phyloP scores from a whole-genome alignment of 1,140 invertebrate genomes.

The Harlomillsia oculata region DNA sequence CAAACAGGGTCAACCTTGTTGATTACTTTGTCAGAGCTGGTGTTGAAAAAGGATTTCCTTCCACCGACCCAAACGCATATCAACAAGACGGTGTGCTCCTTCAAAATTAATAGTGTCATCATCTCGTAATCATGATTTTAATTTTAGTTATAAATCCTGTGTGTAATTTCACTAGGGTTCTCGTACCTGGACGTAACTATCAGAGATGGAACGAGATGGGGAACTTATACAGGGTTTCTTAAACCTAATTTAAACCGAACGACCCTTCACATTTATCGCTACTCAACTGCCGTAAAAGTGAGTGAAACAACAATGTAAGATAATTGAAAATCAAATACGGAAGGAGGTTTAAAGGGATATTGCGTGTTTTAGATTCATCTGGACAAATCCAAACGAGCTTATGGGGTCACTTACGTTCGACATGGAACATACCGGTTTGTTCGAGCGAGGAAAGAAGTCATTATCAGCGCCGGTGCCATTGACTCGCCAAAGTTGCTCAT shows the following conservation, averaged over 20 bases:
- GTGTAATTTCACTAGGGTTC: conserved; percentile 42
- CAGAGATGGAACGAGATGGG: conserved; percentile 57
- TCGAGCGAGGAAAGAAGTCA: conserved; percentile 36
- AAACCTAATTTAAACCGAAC: conserved; percentile 51
- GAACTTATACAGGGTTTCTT: conserved; percentile 61
- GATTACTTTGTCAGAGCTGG: conserved; percentile 81
- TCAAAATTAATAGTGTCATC: no score
- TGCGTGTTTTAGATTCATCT: neutral
- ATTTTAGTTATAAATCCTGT: neutral
- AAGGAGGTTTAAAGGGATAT: neutral
- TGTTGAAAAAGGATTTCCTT: conserved; percentile 69
- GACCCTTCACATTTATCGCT: conserved; percentile 57
- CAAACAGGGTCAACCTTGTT: conserved; percentile 57
- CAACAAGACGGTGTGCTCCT: conserved; percentile 60
- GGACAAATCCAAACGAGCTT: conserved; percentile 12
- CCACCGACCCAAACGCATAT: conserved; percentile 82
- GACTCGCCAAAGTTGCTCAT: conserved; percentile 37
- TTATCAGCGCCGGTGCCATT: conserved; percentile 38
- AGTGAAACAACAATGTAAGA: neutral
- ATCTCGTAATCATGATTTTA: neutral
- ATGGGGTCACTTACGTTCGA: conserved; percentile 18
- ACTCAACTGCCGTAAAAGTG: conserved; percentile 47
- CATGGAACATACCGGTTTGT: conserved; percentile 15
- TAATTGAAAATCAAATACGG: neutral
- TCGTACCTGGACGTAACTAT: conserved; percentile 54